These are phyloP conservation scores for Drosophila ercepeae DNA, from an alignment of 1,140 invertebrate species.

Conservation along the genomic window DNA sequence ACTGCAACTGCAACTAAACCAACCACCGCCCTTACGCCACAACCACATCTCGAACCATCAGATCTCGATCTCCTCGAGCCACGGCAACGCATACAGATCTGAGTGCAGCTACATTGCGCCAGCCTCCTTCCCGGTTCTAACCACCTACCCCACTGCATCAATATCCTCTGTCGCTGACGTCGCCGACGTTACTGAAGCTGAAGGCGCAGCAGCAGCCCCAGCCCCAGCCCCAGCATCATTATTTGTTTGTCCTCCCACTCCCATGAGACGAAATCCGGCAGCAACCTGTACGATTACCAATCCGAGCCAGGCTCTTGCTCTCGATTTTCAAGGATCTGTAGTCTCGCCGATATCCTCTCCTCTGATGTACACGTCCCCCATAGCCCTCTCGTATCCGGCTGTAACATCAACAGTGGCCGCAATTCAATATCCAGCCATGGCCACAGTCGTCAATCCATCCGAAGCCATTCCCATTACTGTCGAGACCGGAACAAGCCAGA, in stretches of 20 bases:
- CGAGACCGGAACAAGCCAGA: slow-evolving; percentile 8
- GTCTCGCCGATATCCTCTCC: background rate
- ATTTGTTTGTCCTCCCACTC: background rate
- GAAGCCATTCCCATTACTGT: background rate
- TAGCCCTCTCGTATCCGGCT: background rate
- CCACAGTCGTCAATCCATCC: slow-evolving; percentile 3
- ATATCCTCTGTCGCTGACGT: background rate
- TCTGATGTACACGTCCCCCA: background rate
- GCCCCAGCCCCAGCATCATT: no score
- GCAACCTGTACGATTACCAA: background rate
- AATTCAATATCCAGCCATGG: background rate
- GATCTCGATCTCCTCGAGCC: slow-evolving; percentile 1
- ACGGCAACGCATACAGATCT: slow-evolving; percentile 4
- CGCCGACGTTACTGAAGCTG: background rate
- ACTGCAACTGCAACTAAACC: slow-evolving; percentile 1
- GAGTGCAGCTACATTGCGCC: slow-evolving; percentile 4
- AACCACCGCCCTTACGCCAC: background rate
- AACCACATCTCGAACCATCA: slow-evolving; percentile 2
- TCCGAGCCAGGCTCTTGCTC: background rate
- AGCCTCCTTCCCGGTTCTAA: background rate
- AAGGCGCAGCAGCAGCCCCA: slow-evolving; percentile 1
- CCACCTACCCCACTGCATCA: background rate
- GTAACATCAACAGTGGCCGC: background rate
- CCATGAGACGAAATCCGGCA: background rate
- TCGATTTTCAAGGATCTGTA: background rate